Evolutionary conservation across 2,888 invertebrate species (phyloP), one percentile per base, ranked within the genome.

Genomic region (Scaptodrosophila latifasciaeformis): DNA sequence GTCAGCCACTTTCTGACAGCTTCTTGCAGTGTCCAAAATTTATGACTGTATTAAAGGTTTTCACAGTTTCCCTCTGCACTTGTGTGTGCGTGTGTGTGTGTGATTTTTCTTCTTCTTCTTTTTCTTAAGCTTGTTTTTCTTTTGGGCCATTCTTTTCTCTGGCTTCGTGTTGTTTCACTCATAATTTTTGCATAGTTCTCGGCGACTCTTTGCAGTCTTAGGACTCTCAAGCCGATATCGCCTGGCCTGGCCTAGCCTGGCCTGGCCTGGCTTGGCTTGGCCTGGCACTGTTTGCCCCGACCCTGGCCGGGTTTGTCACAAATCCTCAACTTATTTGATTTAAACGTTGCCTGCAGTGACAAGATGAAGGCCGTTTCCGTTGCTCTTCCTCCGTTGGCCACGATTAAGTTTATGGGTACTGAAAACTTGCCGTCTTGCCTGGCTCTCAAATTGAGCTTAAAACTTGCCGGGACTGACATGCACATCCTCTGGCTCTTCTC

Each of bases 41-140:
- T 82, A 82, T 82, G 75, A 75, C 65, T 67, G 61, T 72, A 79
- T 80, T 81, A 82, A 75, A 80, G 74, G 13, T 24, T 55, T 31
- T 17, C 19, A 34, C 35, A 35, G 35, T 40, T 49, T 13, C 6
- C 15, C 24, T 29, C 10, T 19, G 19, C 9, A 31, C 2, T 21
- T 15, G 15, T n/a, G n/a, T n/a, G n/a, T n/a, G n/a, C n/a, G n/a
- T n/a, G n/a, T n/a, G n/a, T n/a, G n/a, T n/a, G n/a, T n/a, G n/a
- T n/a, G n/a, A n/a, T n/a, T n/a, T n/a, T n/a, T n/a, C n/a, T n/a
- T n/a, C n/a, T 39, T 39, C 17, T 7, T 39, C 17, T 17, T 44
- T 54, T 47, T 50, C 24, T 55, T 51, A 59, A n/a, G 61, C 63
- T 65, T 55, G 42, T 42, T 2, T 21, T 18, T 19, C 24, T 19